These are phyloP conservation scores for Clanis bilineata DNA, from an alignment of 2,888 invertebrate species.

Conservation along the genomic window DNA sequence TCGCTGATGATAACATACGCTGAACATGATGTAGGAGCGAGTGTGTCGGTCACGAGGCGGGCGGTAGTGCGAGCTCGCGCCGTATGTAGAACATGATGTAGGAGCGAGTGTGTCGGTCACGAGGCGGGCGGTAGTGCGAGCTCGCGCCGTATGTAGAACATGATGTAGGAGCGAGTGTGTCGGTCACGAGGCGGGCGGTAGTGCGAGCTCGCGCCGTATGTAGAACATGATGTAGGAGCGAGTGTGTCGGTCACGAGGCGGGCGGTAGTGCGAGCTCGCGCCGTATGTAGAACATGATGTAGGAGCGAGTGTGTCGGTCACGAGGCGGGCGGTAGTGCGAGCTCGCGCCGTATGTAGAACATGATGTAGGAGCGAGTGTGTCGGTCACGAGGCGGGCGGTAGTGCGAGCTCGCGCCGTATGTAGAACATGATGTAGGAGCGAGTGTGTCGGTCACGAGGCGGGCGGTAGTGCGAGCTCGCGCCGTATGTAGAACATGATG, in stretches of 20 bases:
- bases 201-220: conserved; percentile 85
- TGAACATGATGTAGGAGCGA: no score
- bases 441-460: conserved; percentile 27
- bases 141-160: conserved; percentile 90
- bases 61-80: conserved; percentile 80
- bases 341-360: conserved; percentile 90
- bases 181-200: conserved; percentile 50
- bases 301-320: no score
- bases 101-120: conserved; percentile 90
- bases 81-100: conserved; percentile 93
- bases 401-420: conserved; percentile 88
- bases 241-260: conserved; percentile 87
- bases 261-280: conserved; percentile 85
- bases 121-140: conserved; percentile 83
- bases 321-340: conserved; percentile 58
- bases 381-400: conserved; percentile 85
- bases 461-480: conserved; percentile 80
- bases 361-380: conserved; percentile 93
- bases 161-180: no score
- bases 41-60: conserved; percentile 35
- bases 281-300: no score
- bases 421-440: no score
- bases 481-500: conserved; percentile 91
- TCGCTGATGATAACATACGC: background rate
- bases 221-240: conserved; percentile 94